These are phyloP conservation scores for Alentia gelatinosa DNA, from an alignment of 2,888 invertebrate species.

Conservation along the genomic window DNA sequence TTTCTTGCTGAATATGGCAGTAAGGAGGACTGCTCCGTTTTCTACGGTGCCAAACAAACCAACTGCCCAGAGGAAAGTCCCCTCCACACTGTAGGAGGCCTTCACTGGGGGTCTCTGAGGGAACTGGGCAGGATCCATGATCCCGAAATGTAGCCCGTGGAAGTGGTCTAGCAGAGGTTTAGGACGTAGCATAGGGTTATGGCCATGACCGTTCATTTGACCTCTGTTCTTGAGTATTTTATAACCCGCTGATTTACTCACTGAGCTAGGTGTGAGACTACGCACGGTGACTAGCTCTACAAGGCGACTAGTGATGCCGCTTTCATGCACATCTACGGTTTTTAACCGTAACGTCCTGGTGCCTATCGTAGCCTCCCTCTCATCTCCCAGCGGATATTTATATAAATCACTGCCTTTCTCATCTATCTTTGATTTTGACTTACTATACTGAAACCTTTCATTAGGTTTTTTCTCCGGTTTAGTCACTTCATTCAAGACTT, in stretches of 20 bases:
- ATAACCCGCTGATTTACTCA: not conserved
- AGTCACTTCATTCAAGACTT: not conserved
- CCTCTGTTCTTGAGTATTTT: not conserved
- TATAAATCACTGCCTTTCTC: not conserved
- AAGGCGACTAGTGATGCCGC: not conserved
- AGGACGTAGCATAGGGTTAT: not conserved
- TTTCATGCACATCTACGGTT: not conserved
- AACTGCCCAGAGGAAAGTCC: slow-evolving; percentile 63
- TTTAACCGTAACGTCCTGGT: not conserved
- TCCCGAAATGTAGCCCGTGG: slow-evolving; percentile 37
- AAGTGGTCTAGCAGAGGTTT: slow-evolving; percentile 40
- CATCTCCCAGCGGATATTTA: not conserved
- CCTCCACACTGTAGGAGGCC: slow-evolving; percentile 58
- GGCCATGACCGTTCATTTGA: not conserved
- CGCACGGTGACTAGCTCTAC: not conserved
- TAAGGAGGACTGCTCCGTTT: slow-evolving; percentile 61
- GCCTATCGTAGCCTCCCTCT: not conserved
- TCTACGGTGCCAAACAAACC: slow-evolving; percentile 61
- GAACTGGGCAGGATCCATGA: slow-evolving; percentile 4
- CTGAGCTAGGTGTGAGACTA: not conserved
- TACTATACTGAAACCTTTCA: not conserved
- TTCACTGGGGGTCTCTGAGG: slow-evolving; percentile 47
- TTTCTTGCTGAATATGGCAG: slow-evolving; percentile 53
- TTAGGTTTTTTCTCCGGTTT: too few relatives aligned
- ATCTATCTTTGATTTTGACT: not conserved